Percentiles rank a stretch among this genome's conserved stretches.
phyloP scores from a whole-genome alignment of 1,140 invertebrate species.

The Drosophila ercepeae region DNA sequence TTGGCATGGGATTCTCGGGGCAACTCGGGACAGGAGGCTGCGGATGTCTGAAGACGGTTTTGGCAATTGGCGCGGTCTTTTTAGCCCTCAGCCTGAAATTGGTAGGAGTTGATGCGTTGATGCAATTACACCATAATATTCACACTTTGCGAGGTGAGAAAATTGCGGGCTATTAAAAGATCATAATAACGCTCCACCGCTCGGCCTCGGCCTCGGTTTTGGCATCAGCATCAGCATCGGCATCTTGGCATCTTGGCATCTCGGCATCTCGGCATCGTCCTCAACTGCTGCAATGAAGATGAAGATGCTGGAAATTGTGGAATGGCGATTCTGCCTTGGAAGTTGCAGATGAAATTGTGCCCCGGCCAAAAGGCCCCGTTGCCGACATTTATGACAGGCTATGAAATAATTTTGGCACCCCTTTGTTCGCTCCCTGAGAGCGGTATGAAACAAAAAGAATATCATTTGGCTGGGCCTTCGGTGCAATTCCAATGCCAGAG shows the following conservation, averaged over 20 bases:
- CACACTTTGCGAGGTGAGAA: constrained; percentile 84
- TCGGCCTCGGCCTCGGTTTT: not conserved
- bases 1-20: constrained; percentile 12
- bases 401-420: constrained; percentile 62
- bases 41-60: constrained; percentile 35
- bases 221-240: not conserved
- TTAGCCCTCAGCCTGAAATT: constrained; percentile 78
- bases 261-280: not conserved
- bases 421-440: constrained; percentile 24
- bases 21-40: not conserved
- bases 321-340: constrained; percentile 19
- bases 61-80: constrained; percentile 74
- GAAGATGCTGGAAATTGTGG: constrained; percentile 77
- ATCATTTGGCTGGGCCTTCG: constrained; percentile 8
- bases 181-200: constrained; percentile 71
- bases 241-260: not conserved
- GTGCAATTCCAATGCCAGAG: constrained; percentile 30
- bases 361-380: constrained; percentile 46
- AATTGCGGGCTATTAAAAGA: constrained; percentile 84
- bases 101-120: constrained; percentile 84
- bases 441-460: constrained; percentile 46
- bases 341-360: constrained; percentile 39
- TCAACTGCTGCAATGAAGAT: constrained; percentile 43
- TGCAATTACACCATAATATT: constrained; percentile 84
- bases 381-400: constrained; percentile 79